A percentile compares a stretch with the other conserved stretches of the same genome.
These are phyloP conservation scores for Spondyliosoma cantharus DNA, from an alignment of 2,797 vertebrate species.

Conservation along the genomic window DNA sequence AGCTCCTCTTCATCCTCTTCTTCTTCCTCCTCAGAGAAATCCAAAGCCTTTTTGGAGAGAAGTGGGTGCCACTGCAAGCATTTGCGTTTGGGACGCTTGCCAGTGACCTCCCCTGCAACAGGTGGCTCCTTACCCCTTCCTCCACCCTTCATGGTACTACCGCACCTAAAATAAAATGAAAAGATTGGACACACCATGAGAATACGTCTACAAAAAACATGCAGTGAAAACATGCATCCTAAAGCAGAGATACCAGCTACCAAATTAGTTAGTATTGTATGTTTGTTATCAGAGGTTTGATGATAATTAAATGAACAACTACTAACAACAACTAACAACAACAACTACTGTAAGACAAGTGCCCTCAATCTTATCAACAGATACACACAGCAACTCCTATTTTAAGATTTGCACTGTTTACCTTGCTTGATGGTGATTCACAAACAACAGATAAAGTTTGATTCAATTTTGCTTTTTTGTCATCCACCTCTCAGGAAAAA, in stretches of 20 bases:
- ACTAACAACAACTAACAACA: no score
- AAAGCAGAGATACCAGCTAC: background rate
- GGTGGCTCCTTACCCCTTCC: slow-evolving; percentile 93
- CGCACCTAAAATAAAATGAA: slow-evolving; percentile 76
- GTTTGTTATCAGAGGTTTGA: background rate
- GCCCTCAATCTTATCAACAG: background rate
- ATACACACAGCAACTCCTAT: background rate
- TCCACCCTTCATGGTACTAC: slow-evolving; percentile 98
- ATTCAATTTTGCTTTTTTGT: background rate
- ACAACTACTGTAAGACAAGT: background rate
- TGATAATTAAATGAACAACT: background rate
- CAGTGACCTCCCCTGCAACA: slow-evolving; percentile 90
- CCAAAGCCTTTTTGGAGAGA: slow-evolving; percentile 95
- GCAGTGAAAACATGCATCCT: background rate
- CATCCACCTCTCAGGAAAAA: background rate
- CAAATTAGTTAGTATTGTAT: background rate
- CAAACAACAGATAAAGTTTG: background rate
- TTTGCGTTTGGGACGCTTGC: slow-evolving; percentile 97
- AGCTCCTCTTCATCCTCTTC: slow-evolving; percentile 97
- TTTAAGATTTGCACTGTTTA: background rate
- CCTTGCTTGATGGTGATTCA: background rate
- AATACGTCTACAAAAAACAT: background rate
- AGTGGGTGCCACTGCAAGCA: slow-evolving; percentile 99
- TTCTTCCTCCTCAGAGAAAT: slow-evolving; percentile 98
- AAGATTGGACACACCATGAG: slow-evolving; percentile 21